Conservation (phyloP, 2,797 vertebrate species). For the Danio kyathit region DNA sequence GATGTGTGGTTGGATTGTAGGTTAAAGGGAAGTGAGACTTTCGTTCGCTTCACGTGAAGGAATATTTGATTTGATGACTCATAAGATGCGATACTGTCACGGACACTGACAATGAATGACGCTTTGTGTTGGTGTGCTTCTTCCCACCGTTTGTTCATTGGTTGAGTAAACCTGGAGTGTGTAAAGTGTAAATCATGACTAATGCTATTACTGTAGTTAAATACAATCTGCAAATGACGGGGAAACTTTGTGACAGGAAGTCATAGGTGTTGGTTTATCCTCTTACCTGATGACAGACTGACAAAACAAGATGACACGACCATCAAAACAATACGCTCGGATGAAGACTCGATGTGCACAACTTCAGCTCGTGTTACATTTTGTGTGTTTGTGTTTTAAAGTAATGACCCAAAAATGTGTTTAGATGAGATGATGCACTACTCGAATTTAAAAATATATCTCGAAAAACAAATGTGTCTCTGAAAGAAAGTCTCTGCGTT, state of each 20-base stretch:
- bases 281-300: constrained; percentile 26
- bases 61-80: constrained; percentile 32
- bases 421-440: background rate
- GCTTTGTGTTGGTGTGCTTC: constrained; percentile 1
- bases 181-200: constrained; percentile 15
- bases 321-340: constrained; percentile 6
- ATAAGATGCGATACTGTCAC: background rate
- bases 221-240: background rate
- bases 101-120: background rate
- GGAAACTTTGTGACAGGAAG: constrained; percentile 26
- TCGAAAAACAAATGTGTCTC: background rate
- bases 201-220: constrained; percentile 1
- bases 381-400: background rate
- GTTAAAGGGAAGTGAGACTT: constrained; percentile 6
- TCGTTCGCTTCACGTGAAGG: background rate
- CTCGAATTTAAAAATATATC: background rate
- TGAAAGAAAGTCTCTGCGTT: background rate
- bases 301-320: background rate
- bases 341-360: background rate
- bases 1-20: background rate
- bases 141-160: background rate
- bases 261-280: background rate
- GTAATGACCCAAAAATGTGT: background rate
- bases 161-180: background rate
- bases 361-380: background rate